Percentiles rank a stretch among this genome's conserved stretches.
Evolutionary conservation across 2,113 vertebrate species (phyloP).

Genomic region (Xiphophorus maculatus): DNA sequence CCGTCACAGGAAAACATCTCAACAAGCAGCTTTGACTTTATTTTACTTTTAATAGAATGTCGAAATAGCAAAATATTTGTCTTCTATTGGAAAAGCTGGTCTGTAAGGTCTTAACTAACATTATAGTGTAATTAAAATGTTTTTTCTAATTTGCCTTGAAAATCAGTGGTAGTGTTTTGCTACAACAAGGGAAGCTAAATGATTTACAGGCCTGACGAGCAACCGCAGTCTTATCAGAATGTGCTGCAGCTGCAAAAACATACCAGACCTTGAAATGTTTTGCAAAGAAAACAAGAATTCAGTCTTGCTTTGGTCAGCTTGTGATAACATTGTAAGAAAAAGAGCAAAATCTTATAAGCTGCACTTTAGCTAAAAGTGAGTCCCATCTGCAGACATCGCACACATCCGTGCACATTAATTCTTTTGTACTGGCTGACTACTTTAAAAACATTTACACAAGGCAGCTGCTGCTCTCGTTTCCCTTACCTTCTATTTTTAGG

Average conservation of each 20-base stretch:
- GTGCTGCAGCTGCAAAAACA: constrained; percentile 65
- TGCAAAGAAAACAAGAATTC: constrained; percentile 39
- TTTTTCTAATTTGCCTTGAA: constrained; percentile 11
- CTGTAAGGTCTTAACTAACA: too few relatives aligned
- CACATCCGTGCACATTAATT: constrained; percentile 3
- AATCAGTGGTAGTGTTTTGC: constrained; percentile 35
- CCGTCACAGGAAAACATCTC: background rate
- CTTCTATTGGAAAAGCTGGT: background rate
- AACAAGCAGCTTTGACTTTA: constrained; percentile 7
- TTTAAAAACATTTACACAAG: constrained; percentile 69
- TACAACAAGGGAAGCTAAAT: constrained; percentile 57
- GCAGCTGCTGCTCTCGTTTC: constrained; percentile 64
- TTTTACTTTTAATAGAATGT: background rate
- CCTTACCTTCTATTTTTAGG: constrained; percentile 21
- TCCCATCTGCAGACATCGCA: constrained; percentile 44
- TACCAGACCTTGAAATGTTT: constrained; percentile 36
- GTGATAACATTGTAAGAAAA: constrained; percentile 42
- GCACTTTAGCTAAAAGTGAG: constrained; percentile 43
- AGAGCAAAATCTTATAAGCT: constrained; percentile 52
- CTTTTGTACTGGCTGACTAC: constrained; percentile 23
- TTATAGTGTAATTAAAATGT: background rate
- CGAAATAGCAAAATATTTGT: background rate
- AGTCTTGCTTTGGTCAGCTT: constrained; percentile 40
- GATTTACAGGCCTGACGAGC: constrained; percentile 56
- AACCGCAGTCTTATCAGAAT: constrained; percentile 40